Conservation (phyloP, 2,888 invertebrate species). For the Plebejus anna region DNA sequence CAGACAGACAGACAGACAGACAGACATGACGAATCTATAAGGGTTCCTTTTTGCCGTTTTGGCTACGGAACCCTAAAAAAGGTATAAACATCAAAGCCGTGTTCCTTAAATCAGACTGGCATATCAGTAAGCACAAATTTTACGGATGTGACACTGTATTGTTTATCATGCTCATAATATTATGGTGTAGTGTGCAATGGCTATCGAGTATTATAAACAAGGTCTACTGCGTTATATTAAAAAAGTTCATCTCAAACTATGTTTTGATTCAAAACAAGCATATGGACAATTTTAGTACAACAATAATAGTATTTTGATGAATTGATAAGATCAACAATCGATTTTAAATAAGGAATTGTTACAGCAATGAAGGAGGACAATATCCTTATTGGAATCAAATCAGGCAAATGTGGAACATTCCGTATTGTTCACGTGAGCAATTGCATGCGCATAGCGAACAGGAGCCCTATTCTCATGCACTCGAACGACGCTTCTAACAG, state of each 20-base stretch:
- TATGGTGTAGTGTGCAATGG: too few relatives aligned
- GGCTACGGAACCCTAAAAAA: too few relatives aligned
- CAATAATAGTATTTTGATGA: neutral
- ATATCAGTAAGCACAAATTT: too few relatives aligned
- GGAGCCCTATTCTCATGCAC: conserved; percentile 33
- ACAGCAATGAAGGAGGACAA: conserved; percentile 7
- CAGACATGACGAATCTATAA: too few relatives aligned
- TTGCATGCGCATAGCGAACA: conserved; percentile 36
- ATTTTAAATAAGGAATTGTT: conserved; percentile 1
- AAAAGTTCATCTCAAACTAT: neutral
- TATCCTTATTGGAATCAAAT: conserved; percentile 27
- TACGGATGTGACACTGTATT: neutral
- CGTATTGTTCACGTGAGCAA: conserved; percentile 45
- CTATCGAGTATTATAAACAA: too few relatives aligned
- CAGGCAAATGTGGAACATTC: conserved; percentile 49
- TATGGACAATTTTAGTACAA: neutral
- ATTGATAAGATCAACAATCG: neutral
- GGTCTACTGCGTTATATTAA: too few relatives aligned
- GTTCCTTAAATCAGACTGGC: too few relatives aligned
- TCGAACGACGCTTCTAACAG: neutral
- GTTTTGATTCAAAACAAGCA: neutral
- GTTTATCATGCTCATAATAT: too few relatives aligned
- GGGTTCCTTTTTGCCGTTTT: too few relatives aligned
- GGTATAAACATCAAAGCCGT: neutral
- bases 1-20: too few relatives aligned